Evolutionary conservation across 2,888 invertebrate genomes (phyloP), one percentile per base, ranked within the genome.

Genomic region (Drosophila anomelani): DNA sequence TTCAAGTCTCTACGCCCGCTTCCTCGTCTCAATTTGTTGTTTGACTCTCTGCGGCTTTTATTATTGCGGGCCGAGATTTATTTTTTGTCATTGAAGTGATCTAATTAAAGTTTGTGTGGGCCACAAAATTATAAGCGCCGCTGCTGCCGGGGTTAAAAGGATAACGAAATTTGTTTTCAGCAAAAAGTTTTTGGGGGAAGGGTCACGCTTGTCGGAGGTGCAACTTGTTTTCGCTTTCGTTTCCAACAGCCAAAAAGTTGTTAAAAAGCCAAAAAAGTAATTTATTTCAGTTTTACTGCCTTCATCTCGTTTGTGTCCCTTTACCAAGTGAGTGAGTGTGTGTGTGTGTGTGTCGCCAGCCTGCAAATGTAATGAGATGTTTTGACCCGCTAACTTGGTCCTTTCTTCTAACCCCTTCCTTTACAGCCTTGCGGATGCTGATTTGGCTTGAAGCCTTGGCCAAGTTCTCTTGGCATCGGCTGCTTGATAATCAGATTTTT

Each of bases 21-120:
- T 61, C 29, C 36, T 51, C 75, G 72, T 80, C 72, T 71, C 78
- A 80, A 77, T 80, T 86, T 83, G 75, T 79, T 86, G 71, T 77
- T 80, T 76, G 75, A 46, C 76, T 61, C 76, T 66, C 47, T 60
- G 59, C 46, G 62, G 75, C 62, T 56, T 84, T 88, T 88, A 81
- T 84, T 88, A 85, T 81, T 85, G 84, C 85, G 80, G 85, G 71
- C 77, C 76, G 72, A 78, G 85, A 87, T 85, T 89, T 81, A 85
- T 81, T 77, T 85, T 68, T 76, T 78, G 85, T 75, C 80, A 77
- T 81, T 89, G 68, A 73, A 89, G 76, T 80, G 82, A 89, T 87
- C 85, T 85, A 85, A 85, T 85, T 85, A 85, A 85, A 85, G 81
- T 85, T 85, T 80, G 72, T 76, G 47, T 54, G 58, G 38, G 53